Base-by-base conservation (phyloP, 2,888 invertebrate species). In the Leptinotarsa peninsularis region DNA sequence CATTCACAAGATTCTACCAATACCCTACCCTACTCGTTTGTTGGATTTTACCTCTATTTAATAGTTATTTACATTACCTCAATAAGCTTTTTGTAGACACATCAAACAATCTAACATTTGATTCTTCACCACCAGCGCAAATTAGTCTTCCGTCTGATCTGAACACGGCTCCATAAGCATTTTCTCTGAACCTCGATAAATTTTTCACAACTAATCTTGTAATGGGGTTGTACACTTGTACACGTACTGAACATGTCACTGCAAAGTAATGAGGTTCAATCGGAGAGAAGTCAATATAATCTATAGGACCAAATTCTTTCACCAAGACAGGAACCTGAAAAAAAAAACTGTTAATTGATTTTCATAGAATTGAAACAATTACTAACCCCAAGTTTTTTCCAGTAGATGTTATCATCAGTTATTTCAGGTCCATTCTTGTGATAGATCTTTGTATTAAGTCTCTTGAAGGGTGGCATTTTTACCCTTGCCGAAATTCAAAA, bases 221-320 rank as follows among this genome's bases (percentile, higher is more conserved):
- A 66, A 95, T 93, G 1, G 96, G 94, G 88, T 95, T 95, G 86
- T 96, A 97, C 18, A 97, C 90, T 89, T 92, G 93, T 81, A 98
- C 95, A 86, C 96, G 91, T 1, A 96, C 95, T 0, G 98, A 97
- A 86, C 95, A 96, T 72, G 98, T 97, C 21, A 97, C 95, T 10
- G 97, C 98, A 89, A 98, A 96, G 86, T 95, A 93, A 89, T 96
- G 92, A 0, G 98, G 98, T 84, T 96, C 94, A 14, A 94, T 91
- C 0, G 96, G 96, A 77, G 96, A 95, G 86, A 98, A 96, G 86
- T 97, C 95, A 63, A 98, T 92, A 85, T 95, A 94, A 85, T 97
- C 96, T 72, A 99, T 95, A 0, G 96, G 93, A 27, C 97, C 97
- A 88, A 95, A 96, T 88, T 98, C 98, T 88, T 98, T 98, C 0